Conservation (phyloP, 92 coral and sea anemone genomes). For the Virgularia gustaviana region DNA sequence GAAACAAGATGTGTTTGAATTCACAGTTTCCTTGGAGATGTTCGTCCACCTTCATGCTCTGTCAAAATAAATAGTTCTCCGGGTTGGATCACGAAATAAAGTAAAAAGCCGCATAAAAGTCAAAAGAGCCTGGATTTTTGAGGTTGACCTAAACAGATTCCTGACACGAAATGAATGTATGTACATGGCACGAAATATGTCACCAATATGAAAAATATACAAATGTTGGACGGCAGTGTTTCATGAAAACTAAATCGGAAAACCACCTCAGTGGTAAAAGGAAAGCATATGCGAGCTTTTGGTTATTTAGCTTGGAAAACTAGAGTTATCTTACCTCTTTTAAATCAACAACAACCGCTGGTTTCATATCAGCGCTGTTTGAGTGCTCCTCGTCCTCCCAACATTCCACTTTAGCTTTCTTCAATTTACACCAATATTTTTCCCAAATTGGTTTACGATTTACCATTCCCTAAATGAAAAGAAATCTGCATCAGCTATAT, state of each 20-base stretch:
- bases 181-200: no score
- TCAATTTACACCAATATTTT: conserved; percentile 78
- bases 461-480: conserved; percentile 64
- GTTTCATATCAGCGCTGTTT: conserved; percentile 12
- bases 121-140: no score
- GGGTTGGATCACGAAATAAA: no score
- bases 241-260: no score
- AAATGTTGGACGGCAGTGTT: no score
- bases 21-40: conserved; percentile 70
- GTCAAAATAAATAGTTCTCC: no score
- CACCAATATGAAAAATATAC: no score
- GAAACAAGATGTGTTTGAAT: conserved; percentile 71
- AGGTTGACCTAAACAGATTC: no score
- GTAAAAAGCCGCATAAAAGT: no score
- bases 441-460: conserved; percentile 75
- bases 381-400: conserved; percentile 74
- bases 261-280: neutral
- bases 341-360: conserved; percentile 3
- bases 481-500: no score
- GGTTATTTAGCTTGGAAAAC: neutral
- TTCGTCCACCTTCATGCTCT: conserved; percentile 79
- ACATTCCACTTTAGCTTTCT: conserved; percentile 66
- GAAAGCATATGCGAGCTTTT: neutral
- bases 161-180: no score
- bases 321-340: conserved; percentile 13